phyloP scores from a whole-genome alignment of 2,888 invertebrate genomes.

The Criorhina ranunculi region DNA sequence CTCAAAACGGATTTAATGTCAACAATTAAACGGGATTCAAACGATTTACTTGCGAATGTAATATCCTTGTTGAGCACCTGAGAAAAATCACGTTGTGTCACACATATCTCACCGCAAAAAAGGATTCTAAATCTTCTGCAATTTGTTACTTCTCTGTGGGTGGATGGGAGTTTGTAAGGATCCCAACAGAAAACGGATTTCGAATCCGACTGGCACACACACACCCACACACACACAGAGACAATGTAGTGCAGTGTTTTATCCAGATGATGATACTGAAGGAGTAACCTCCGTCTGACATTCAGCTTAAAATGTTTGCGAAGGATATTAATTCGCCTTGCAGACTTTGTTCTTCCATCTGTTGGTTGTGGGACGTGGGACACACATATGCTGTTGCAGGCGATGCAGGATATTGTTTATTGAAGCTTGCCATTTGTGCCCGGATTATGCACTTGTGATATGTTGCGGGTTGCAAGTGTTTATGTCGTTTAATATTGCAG shows the following conservation, averaged over 20 bases:
- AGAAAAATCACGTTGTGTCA: conserved; percentile 34
- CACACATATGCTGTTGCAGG: conserved; percentile 1
- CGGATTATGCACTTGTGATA: conserved; percentile 23
- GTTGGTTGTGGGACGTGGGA: background rate
- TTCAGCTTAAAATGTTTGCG: conserved; percentile 51
- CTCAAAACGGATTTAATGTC: conserved; percentile 26
- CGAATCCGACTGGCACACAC: background rate
- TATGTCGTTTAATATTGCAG: conserved; percentile 33
- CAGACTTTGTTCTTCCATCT: conserved; percentile 22
- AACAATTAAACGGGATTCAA: conserved; percentile 50
- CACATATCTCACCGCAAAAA: conserved; percentile 18
- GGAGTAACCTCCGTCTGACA: conserved; percentile 33
- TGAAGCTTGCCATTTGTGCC: conserved; percentile 30
- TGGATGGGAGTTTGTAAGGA: background rate
- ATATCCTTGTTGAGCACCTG: conserved; percentile 15
- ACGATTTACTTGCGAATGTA: background rate
- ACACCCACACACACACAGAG: no score
- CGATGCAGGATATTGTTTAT: conserved; percentile 34
- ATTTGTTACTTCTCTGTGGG: conserved; percentile 29
- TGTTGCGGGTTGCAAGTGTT: conserved; percentile 21
- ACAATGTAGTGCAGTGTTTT: background rate
- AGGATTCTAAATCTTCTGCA: conserved; percentile 31
- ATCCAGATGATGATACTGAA: conserved; percentile 14
- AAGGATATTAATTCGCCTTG: conserved; percentile 46
- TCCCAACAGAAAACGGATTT: background rate